These are phyloP conservation scores for Baccha elongata DNA, from an alignment of 2,888 invertebrate species.

Conservation along the genomic window DNA sequence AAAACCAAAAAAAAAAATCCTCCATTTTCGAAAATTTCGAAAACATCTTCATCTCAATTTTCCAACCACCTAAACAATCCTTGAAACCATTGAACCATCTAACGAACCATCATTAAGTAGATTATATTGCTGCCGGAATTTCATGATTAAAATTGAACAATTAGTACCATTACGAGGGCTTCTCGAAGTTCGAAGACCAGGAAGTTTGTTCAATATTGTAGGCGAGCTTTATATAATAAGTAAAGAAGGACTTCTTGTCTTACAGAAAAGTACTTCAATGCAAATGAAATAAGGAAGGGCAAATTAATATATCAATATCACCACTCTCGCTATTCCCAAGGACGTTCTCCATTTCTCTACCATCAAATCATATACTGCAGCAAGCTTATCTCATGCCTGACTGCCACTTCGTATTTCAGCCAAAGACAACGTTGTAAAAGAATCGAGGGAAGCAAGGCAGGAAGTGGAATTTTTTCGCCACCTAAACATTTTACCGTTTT, in stretches of 20 bases:
- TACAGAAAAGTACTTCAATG: conserved; percentile 26
- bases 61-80: neutral
- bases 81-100: neutral
- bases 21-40: too few relatives aligned
- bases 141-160: conserved; percentile 68
- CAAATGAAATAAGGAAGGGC: conserved; percentile 58
- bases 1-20: too few relatives aligned
- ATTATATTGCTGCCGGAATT: conserved; percentile 36
- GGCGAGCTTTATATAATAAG: neutral
- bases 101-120: neutral
- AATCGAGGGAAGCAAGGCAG: neutral
- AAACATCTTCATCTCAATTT: neutral
- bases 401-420: conserved; percentile 15
- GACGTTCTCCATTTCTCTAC: neutral
- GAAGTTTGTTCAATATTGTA: conserved; percentile 40
- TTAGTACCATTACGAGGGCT: conserved; percentile 55
- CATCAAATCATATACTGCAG: conserved; percentile 1
- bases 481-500: conserved; percentile 71
- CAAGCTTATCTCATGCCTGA: conserved; percentile 50
- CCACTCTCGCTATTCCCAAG: conserved; percentile 10
- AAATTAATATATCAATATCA: conserved; percentile 71
- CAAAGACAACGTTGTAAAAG: neutral
- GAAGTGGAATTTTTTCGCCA: conserved; percentile 53
- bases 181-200: conserved; percentile 30
- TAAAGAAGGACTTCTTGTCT: conserved; percentile 3